These are phyloP conservation scores for Xerus rutilus DNA, from an alignment of 2,797 vertebrate genomes.

Conservation along the genomic window DNA sequence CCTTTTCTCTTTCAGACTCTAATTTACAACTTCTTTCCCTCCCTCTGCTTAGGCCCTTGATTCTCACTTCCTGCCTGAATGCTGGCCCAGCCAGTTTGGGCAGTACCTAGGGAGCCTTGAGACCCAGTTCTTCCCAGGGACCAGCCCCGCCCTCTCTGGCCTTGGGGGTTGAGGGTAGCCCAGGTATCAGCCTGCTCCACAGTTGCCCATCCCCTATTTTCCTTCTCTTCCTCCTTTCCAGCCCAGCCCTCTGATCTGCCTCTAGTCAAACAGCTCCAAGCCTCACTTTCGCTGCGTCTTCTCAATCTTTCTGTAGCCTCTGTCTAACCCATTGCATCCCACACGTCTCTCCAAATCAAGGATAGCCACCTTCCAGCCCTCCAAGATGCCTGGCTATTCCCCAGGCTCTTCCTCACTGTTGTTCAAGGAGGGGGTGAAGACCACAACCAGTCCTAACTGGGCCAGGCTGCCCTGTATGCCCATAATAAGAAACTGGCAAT, in stretches of 20 bases:
- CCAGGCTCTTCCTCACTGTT: conserved; percentile 9
- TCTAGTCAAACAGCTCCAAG: not conserved
- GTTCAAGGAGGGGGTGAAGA: not conserved
- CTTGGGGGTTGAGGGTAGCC: conserved; percentile 55
- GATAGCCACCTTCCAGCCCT: not conserved
- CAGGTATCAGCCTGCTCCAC: conserved; percentile 65
- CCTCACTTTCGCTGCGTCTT: conserved; percentile 23
- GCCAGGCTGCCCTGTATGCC: not conserved
- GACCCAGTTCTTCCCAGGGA: conserved; percentile 80
- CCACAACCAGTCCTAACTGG: not conserved
- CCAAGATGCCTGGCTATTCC: not conserved
- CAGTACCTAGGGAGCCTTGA: conserved; percentile 76
- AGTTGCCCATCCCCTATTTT: conserved; percentile 28
- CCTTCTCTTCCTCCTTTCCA: conserved; percentile 15
- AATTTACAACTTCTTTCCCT: conserved; percentile 66
- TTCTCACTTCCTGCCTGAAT: conserved; percentile 79
- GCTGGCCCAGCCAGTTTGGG: conserved; percentile 82
- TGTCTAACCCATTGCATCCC: not conserved
- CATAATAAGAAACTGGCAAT: conserved; percentile 52
- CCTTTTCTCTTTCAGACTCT: conserved; percentile 56
- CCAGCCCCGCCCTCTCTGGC: conserved; percentile 63
- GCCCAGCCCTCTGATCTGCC: not conserved
- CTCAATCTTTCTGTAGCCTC: conserved; percentile 6
- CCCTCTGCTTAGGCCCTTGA: conserved; percentile 34
- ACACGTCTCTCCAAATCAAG: conserved; percentile 12